Evolutionary conservation across 2,797 vertebrate genomes (phyloP), one percentile per base, ranked within the genome.

Genomic region (Sebastes nivosus): DNA sequence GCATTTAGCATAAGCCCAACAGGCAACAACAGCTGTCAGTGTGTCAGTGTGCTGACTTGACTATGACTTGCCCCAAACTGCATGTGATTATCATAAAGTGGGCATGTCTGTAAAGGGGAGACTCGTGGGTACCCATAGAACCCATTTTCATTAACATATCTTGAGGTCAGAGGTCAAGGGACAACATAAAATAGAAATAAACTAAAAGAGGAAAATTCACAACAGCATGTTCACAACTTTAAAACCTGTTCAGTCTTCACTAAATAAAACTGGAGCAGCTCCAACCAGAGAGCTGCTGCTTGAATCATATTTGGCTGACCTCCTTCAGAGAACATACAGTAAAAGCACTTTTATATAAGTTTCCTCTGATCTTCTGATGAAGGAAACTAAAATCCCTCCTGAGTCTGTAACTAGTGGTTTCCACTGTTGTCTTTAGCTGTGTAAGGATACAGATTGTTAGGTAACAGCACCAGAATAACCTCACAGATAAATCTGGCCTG

Each of bases 391-490:
- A 70, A 20, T 6, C 24, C 42, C 8, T 14, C 8, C 5, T 0
- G 61, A 60, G 5, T 61, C 86, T 82, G 75, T 79, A 84, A 77
- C 74, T 69, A 18, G 67, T 77, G 76, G 83, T 74, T 77, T 46
- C 29, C 27, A 2, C 72, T 75, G 79, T 71, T 83, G 75, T 72
- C 60, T 76, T 79, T 67, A 42, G 77, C 50, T 13, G 77, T 66
- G 73, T 73, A 2, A 65, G 73, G 36, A 54, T 57, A 8, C 72
- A 24, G 50, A 73, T 59, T 3, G 64, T 66, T 18, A 7, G 57
- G 34, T 36, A 36, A 54, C 65, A 22, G 30, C 9, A 63, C 25
- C 72, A 70, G 77, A 84, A 72, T 67, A 59, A 72, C 67, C 79
- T 11, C 61, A 5, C 16, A 63, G 72, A 50, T 50, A 11, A 24